A percentile compares a stretch with the other conserved stretches of the same genome.
These are phyloP conservation scores for Triplophysa tibetana DNA, from an alignment of 2,113 vertebrate species.

Conservation along the genomic window DNA sequence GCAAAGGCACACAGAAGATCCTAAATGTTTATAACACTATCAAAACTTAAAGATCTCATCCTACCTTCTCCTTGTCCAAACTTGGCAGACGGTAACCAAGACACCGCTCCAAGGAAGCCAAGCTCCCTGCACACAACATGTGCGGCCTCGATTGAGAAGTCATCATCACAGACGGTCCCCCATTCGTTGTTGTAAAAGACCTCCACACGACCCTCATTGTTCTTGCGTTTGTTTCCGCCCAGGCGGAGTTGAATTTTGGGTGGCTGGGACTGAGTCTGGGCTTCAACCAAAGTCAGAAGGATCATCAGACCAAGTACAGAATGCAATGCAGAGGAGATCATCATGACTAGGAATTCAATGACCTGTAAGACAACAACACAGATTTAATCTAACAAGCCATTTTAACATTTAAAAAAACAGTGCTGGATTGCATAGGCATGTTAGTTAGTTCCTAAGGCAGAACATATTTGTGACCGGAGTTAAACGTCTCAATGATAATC, in stretches of 20 bases:
- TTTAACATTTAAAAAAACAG: no score
- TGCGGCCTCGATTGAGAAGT: conserved; percentile 88
- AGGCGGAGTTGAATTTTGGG: conserved; percentile 85
- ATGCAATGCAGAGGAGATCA: conserved; percentile 45
- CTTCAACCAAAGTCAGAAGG: conserved; percentile 54
- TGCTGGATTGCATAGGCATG: no score
- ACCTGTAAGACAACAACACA: conserved; percentile 18
- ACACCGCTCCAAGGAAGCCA: conserved; percentile 81
- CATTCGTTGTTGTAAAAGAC: conserved; percentile 85
- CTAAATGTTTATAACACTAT: background rate
- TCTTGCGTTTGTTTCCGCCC: conserved; percentile 84
- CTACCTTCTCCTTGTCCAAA: conserved; percentile 90
- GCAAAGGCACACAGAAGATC: conserved; percentile 24
- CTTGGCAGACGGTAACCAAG: conserved; percentile 86
- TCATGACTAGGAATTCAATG: conserved; percentile 41
- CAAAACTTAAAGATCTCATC: background rate
- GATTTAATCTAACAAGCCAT: background rate
- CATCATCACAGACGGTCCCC: conserved; percentile 94
- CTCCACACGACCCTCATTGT: conserved; percentile 90
- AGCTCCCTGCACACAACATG: conserved; percentile 87
- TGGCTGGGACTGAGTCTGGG: conserved; percentile 52
- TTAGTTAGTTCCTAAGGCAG: background rate
- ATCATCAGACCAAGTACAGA: conserved; percentile 38
- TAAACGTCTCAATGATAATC: conserved; percentile 45
- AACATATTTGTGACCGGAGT: background rate